Evolutionary conservation across 2,888 invertebrate genomes (phyloP), one percentile per base, ranked within the genome.

Genomic region (Colostygia pectinataria): DNA sequence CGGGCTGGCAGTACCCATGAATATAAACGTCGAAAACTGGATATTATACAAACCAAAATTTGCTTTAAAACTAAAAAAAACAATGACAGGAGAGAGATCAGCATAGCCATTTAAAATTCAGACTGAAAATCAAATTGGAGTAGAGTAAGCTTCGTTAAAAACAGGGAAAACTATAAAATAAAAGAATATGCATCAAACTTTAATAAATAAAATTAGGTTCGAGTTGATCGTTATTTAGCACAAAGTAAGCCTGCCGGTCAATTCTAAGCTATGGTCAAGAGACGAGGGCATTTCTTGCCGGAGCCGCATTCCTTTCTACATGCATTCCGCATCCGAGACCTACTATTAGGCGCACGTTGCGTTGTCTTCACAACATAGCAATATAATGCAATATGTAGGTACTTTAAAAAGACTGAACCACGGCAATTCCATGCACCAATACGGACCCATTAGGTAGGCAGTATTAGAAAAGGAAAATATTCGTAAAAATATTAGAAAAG

Each of bases 261-360:
- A 12, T 47, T 7, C 34, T 52, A 29, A 42, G 52, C 42, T 46
- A 29, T 28, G 38, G 46, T 38, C 63, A n/a, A n/a, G n/a, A n/a
- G n/a, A n/a, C n/a, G 68, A 68, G 75, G 70, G 74, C 71, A 76
- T 68, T 82, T 80, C 78, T 81, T 80, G 82, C 72, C 68, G 62
- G 68, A 66, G 66, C 84, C 70, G 74, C 85, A 84, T 84, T 83
- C 84, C 79, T 70, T 57, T 69, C 74, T 73, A 67, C 80, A 68
- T 69, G 72, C 80, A 81, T 83, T 81, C 77, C 77, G 68, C 66
- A 66, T 66, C 63, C 63, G 62, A 66, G 63, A 64, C 68, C 66
- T 58, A 64, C 65, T 65, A 66, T 62, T 67, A 66, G 40, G 49
- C 44, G 34, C 61, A 60, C 55, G 57, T 57, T 59, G 62, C 55